Evolutionary conservation across 92 coral and sea anemone genomes (phyloP).

Genomic region (Phymanthus crucifer): DNA sequence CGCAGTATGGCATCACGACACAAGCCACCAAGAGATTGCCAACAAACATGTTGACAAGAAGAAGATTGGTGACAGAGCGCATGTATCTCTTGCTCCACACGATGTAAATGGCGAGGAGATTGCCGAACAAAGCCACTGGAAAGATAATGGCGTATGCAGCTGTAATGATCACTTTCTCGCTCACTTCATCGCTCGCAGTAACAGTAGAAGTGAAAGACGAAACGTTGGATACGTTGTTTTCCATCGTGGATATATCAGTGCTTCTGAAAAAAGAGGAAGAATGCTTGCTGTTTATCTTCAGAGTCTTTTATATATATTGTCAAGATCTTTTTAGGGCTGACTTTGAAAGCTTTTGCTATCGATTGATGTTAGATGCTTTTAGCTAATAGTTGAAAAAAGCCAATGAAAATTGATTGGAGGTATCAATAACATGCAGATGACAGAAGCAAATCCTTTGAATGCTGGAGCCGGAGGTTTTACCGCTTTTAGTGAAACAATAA

Average conservation of each 20-base stretch:
- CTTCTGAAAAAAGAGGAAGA: not conserved
- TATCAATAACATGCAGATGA: not conserved
- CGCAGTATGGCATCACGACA: conserved; percentile 78
- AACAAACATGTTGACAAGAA: conserved; percentile 80
- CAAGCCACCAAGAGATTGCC: conserved; percentile 69
- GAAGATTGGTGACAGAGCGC: conserved; percentile 74
- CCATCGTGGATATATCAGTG: not conserved
- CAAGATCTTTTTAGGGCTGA: not conserved
- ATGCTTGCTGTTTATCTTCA: not conserved
- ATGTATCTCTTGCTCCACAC: conserved; percentile 58
- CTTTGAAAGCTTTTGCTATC: not conserved
- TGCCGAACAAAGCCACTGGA: conserved; percentile 73
- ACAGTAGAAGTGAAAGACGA: not conserved
- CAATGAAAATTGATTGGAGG: not conserved
- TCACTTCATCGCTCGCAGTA: conserved; percentile 2
- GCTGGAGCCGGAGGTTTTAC: not conserved
- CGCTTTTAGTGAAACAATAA: no score
- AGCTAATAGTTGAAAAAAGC: not conserved
- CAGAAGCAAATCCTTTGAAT: not conserved
- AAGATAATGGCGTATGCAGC: conserved; percentile 63
- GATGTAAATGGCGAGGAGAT: conserved; percentile 62
- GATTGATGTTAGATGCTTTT: not conserved
- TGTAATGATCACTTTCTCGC: conserved; percentile 52
- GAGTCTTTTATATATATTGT: not conserved
- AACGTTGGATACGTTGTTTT: not conserved